A percentile compares a stretch with the other conserved stretches of the same genome.
phyloP scores from a whole-genome alignment of 2,888 invertebrate genomes.

The Cynaeus angustus region DNA sequence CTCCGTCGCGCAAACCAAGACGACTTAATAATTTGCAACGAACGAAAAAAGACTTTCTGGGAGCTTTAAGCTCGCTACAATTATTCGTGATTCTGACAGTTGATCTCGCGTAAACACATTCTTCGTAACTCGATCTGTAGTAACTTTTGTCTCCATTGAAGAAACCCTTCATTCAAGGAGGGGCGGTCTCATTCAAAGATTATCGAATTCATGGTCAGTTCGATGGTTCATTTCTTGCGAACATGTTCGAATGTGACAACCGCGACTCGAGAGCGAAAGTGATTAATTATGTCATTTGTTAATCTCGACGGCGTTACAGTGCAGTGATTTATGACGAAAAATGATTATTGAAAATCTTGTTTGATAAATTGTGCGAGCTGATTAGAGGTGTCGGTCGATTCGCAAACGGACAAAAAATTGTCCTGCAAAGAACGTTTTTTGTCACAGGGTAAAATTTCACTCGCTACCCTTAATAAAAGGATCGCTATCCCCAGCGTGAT shows the following conservation, averaged over 20 bases:
- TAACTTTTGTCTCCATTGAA: constrained; percentile 33
- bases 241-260: constrained; percentile 40
- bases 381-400: constrained; percentile 30
- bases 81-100: neutral
- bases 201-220: constrained; percentile 57
- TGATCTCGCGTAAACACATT: constrained; percentile 18
- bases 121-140: constrained; percentile 35
- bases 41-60: neutral
- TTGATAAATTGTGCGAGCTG: constrained; percentile 11
- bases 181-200: constrained; percentile 55
- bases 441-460: constrained; percentile 18
- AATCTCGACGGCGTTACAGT: constrained; percentile 17
- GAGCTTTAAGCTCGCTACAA: too few species aligned
- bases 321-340: constrained; percentile 29
- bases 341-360: constrained; percentile 12
- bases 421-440: neutral
- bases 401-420: neutral
- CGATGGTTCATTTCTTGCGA: constrained; percentile 52
- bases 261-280: constrained; percentile 32
- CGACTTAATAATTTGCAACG: too few species aligned
- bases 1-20: neutral
- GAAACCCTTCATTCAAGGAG: constrained; percentile 65
- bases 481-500: constrained; percentile 51
- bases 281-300: constrained; percentile 42
- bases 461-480: constrained; percentile 46